Conservation (phyloP, 2,113 vertebrate genomes). For the Rattus rattus region DNA sequence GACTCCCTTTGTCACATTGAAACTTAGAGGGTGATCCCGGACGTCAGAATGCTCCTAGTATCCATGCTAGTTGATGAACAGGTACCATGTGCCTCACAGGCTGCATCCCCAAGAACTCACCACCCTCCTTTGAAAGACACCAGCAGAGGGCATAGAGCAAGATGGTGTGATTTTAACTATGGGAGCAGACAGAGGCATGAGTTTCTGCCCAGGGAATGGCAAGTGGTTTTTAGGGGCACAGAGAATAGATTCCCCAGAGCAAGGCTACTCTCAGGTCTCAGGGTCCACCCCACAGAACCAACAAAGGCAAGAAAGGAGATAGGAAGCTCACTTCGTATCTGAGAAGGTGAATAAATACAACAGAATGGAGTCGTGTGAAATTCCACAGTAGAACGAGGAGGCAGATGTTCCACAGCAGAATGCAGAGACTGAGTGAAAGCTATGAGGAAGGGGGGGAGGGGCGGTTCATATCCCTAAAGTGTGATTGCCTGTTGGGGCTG, state of each 20-base stretch:
- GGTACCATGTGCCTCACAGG: neutral
- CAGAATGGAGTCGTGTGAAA: neutral
- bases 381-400: accelerated
- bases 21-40: neutral
- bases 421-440: neutral
- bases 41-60: neutral
- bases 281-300: neutral
- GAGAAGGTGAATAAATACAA: neutral
- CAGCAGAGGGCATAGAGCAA: neutral
- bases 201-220: neutral
- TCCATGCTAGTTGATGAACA: neutral
- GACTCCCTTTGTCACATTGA: neutral
- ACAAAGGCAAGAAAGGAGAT: neutral
- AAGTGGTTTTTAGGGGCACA: accelerated
- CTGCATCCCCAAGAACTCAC: neutral
- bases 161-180: accelerated
- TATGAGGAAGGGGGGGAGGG: accelerated
- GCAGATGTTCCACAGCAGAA: neutral
- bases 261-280: neutral
- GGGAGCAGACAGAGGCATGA: accelerated
- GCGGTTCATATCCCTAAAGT: neutral
- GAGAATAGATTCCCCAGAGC: accelerated
- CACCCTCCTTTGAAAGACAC: neutral
- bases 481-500: neutral
- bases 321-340: neutral